Evolutionary conservation across 2,888 invertebrate genomes (phyloP), one percentile per base, ranked within the genome.

Genomic region (Sinodicranocentrus sp.): DNA sequence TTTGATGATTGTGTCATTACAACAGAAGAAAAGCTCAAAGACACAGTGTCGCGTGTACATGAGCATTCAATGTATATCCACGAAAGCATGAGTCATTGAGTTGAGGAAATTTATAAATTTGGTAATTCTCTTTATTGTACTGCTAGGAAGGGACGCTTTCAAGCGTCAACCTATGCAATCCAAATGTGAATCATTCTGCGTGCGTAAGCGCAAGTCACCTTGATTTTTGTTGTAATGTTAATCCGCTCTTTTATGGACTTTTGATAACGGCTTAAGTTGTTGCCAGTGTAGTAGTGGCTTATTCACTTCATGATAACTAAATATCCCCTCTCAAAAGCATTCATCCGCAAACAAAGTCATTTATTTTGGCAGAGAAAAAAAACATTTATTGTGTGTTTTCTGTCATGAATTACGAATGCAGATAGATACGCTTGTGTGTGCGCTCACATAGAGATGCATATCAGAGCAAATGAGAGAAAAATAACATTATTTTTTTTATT

Each of bases 271-370:
- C 57, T 77, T 23, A 77, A 67, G 33, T 57, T 39, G 8, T 26
- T 44, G 39, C 28, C 33, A 33, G 5, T 33, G 33, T 10, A n/a
- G n/a, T n/a, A n/a, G n/a, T n/a, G n/a, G n/a, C n/a, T n/a, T n/a
- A n/a, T 52, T 70, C n/a, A 21, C 43, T 15, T 33, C 13, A 72
- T 17, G 39, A 39, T 57, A 52, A 52, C 25, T 43, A 48, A 17
- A 71, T 17, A 26, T 15, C 33, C 6, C 17, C 77, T 68, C 68
- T 67, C 68, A 77, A 67, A 44, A 25, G 67, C 77, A 57, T 67
- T 77, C 77, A 77, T 77, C 77, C 77, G 77, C 77, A 77, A 77
- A 68, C 54, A 10, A 3, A 10, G 33, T 10, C 26, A 68, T 33
- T 39, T 63, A 13, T 59, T 26, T 63, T 63, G 33, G 15, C 63